Conservation (phyloP, 2,797 vertebrate genomes). For the Sandelia bainsii region DNA sequence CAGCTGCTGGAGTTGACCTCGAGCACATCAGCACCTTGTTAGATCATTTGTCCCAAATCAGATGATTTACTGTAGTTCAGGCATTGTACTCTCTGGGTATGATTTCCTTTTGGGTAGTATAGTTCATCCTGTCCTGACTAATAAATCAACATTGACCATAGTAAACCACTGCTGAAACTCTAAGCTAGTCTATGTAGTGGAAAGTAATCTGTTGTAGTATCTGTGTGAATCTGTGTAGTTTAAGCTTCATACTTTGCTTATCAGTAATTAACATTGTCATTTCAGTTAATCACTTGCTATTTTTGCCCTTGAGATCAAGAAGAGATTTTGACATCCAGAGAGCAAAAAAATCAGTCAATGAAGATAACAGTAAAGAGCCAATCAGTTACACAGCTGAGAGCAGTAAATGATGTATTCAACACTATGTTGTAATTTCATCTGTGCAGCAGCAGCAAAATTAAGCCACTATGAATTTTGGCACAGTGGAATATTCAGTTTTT, state of each 20-base stretch:
- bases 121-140: not conserved
- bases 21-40: slow-evolving; percentile 54
- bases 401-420: not conserved
- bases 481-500: not conserved
- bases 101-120: not conserved
- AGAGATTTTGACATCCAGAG: not conserved
- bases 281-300: not conserved
- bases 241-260: not conserved
- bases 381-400: not conserved
- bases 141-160: not conserved
- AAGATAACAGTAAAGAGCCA: no score
- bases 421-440: not conserved
- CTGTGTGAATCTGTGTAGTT: not conserved
- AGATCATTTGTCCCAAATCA: slow-evolving; percentile 48
- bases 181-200: not conserved
- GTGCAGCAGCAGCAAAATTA: not conserved
- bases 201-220: not conserved
- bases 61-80: not conserved
- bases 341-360: not conserved
- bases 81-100: no score
- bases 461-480: not conserved
- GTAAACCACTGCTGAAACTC: not conserved
- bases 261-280: not conserved
- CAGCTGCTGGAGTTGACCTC: slow-evolving; percentile 28
- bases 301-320: not conserved